A percentile compares a stretch with the other conserved stretches of the same genome.
Conservation (phyloP, 2,888 invertebrate species). For the Acanthosepion esculentum region DNA sequence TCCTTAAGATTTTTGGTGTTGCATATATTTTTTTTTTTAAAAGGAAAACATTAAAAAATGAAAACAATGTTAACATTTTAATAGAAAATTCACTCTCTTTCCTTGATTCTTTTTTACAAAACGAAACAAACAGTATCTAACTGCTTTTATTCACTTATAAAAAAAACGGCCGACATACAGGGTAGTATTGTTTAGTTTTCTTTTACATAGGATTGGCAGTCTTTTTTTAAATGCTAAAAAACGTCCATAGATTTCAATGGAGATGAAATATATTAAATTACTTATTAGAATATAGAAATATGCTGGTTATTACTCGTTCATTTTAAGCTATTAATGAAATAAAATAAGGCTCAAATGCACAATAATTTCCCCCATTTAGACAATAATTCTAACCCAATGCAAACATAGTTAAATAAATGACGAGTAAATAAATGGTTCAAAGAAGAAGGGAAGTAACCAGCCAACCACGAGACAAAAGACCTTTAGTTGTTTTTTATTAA, state of each 20-base stretch:
- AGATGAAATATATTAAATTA: not conserved
- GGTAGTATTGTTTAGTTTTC: not conserved
- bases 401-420: not conserved
- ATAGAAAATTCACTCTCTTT: no score
- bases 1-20: no score
- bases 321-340: not conserved
- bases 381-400: not conserved
- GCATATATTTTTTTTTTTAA: no score
- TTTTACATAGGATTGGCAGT: not conserved
- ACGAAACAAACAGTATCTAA: not conserved
- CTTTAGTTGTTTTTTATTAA: not conserved
- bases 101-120: not conserved
- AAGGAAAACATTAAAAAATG: no score
- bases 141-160: not conserved
- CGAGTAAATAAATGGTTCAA: not conserved
- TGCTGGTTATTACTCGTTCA: not conserved
- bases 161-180: not conserved
- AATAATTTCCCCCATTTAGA: not conserved
- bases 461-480: not conserved
- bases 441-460: not conserved
- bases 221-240: not conserved
- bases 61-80: no score
- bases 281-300: not conserved
- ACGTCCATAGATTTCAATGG: not conserved
- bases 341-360: not conserved